Conservation (phyloP, 2,888 invertebrate species). For the Anodontia alba region DNA sequence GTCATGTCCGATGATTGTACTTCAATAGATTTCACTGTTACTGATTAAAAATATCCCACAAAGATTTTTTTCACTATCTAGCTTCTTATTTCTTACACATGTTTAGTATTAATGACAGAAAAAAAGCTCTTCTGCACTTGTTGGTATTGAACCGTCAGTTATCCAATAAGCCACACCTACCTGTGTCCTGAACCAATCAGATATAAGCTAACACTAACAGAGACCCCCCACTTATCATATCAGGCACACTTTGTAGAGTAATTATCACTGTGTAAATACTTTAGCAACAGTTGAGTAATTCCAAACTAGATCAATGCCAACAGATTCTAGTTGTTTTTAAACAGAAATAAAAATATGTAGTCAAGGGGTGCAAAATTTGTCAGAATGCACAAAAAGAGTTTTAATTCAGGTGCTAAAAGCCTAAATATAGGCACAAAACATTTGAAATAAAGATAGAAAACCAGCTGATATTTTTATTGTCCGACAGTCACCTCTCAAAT, state of each 20-base stretch:
- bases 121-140: constrained; percentile 50
- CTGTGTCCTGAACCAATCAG: constrained; percentile 52
- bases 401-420: not conserved
- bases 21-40: not conserved
- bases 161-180: constrained; percentile 29
- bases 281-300: constrained; percentile 54
- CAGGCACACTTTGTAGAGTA: constrained; percentile 51
- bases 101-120: constrained; percentile 46
- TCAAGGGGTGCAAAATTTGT: constrained; percentile 10
- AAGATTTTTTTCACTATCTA: constrained; percentile 17
- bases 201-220: constrained; percentile 12
- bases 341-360: constrained; percentile 7
- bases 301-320: constrained; percentile 21
- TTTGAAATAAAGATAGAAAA: not conserved
- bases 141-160: constrained; percentile 57
- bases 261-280: constrained; percentile 49
- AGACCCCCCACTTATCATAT: constrained; percentile 51
- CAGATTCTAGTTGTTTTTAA: constrained; percentile 18
- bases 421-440: not conserved
- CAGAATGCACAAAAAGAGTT: not conserved
- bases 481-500: no score
- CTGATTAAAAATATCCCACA: constrained; percentile 23
- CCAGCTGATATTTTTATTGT: no score
- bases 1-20: not conserved
- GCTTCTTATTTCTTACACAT: constrained; percentile 25